A percentile compares a stretch with the other conserved stretches of the same genome.
phyloP scores from a whole-genome alignment of 1,140 invertebrate genomes.

The Limonius californicus region DNA sequence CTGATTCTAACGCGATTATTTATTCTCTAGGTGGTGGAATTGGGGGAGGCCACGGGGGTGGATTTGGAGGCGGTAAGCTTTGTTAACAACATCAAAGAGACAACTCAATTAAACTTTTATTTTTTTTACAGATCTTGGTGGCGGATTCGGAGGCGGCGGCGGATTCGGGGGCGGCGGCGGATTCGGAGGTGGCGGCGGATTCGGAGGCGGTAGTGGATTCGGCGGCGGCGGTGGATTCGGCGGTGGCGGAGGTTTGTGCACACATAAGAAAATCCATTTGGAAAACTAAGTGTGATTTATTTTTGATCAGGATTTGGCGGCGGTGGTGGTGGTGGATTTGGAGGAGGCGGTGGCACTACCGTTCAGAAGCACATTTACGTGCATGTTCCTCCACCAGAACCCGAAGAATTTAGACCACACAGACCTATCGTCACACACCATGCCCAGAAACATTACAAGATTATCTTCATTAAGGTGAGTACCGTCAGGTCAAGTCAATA shows the following conservation, averaged over 20 bases:
- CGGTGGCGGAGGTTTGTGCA: slow-evolving; percentile 26
- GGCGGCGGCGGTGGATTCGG: slow-evolving; percentile 24
- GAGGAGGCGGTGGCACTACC: slow-evolving; percentile 54
- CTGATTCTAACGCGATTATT: too few relatives aligned
- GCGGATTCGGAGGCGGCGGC: slow-evolving; percentile 17
- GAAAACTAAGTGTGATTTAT: too few relatives aligned
- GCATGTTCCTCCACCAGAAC: slow-evolving; percentile 69
- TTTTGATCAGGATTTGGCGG: slow-evolving; percentile 14
- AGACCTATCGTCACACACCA: slow-evolving; percentile 55
- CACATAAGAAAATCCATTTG: too few relatives aligned
- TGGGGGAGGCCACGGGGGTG: slow-evolving; percentile 6
- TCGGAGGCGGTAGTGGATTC: slow-evolving; percentile 30
- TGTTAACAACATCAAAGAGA: too few relatives aligned
- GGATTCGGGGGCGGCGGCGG: slow-evolving; percentile 24
- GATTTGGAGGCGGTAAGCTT: slow-evolving; percentile 13
- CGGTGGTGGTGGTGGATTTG: slow-evolving; percentile 29
- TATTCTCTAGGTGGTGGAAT: too few relatives aligned
- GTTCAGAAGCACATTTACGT: slow-evolving; percentile 84
- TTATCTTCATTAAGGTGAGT: slow-evolving; percentile 77
- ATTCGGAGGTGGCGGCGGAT: slow-evolving; percentile 29
- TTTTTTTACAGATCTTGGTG: not conserved
- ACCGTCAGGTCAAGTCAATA: not conserved
- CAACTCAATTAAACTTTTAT: not conserved
- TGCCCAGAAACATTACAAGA: slow-evolving; percentile 86
- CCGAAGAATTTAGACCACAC: slow-evolving; percentile 61